Evolutionary conservation across 2,113 vertebrate species (phyloP), one percentile per base, ranked within the genome.

Genomic region (Tachycineta bicolor): DNA sequence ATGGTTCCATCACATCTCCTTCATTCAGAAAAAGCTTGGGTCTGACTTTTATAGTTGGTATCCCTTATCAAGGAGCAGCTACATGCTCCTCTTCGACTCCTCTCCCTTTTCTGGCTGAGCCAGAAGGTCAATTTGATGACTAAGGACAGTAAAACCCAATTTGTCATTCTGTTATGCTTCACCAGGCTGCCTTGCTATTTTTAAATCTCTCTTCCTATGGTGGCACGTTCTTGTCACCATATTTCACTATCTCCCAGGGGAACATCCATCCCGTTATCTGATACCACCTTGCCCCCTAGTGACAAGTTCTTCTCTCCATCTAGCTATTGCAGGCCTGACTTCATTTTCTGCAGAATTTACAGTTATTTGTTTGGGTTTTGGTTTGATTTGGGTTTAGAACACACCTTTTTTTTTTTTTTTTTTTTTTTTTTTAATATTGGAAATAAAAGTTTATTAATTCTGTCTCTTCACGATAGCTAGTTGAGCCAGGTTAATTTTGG

Each of bases 81-180:
- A 46, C 43, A 6, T 34, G 80, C 19, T 59, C 52, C 41, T 81
- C 24, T 71, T 89, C 46, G 69, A 13, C 26, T 83, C 60, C 53
- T 47, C 41, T 67, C 37, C 39, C 4, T 33, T 74, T 53, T 67
- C 55, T 69, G 58, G 10, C 70, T 60, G 22, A 96, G 39, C 12
- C 50, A 81, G 29, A 69, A 68, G 81, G 44, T 87, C 62, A 88
- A 10, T 83, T 64, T 52, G 50, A 93, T 80, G 82, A 90, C 84
- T 80, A 88, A 94, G 84, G 75, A 70, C 67, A 91, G 55, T 58
- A 80, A 95, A 96, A 77, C 28, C 55, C 46, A 77, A 14, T 96
- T 94, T 91, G 59, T 94, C 34, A 74, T 90, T 94, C 79, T 59
- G n/a, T 37, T 87, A 55, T 79, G 74, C 62, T 95, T 93, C 87